Conservation (phyloP, 2,113 vertebrate genomes). For the Datnioides undecimradiatus region DNA sequence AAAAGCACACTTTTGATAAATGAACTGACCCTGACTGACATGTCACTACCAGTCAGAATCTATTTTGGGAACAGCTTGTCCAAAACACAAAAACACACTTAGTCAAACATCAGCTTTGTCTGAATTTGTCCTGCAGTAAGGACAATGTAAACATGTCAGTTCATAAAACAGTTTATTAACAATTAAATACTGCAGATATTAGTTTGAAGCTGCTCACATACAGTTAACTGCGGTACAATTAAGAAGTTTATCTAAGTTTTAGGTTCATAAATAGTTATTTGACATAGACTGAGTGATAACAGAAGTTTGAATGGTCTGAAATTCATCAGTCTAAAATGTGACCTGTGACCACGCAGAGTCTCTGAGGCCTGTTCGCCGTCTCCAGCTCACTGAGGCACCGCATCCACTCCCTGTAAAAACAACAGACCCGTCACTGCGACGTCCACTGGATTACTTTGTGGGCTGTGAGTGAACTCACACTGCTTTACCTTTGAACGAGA, state of each 20-base stretch:
- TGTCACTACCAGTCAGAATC: background rate
- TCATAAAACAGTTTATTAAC: background rate
- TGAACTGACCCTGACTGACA: background rate
- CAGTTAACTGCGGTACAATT: background rate
- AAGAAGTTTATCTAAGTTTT: background rate
- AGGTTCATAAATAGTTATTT: background rate
- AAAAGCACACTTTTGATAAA: background rate
- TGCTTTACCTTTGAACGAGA: conserved; percentile 4
- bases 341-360: background rate
- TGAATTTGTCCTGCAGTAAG: background rate
- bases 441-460: background rate
- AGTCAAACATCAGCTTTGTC: no score
- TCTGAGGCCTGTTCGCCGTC: background rate
- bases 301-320: background rate
- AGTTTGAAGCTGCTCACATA: background rate
- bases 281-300: background rate
- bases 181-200: background rate
- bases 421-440: background rate
- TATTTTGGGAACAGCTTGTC: no score
- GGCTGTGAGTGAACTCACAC: rapidly evolving
- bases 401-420: conserved; percentile 27
- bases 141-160: background rate
- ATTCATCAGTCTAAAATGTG: background rate
- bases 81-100: no score
- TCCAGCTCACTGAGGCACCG: background rate